Evolutionary conservation across 1,140 invertebrate species (phyloP), one percentile per base, ranked within the genome.

Genomic region (Carcinoscorpius rotundicauda): DNA sequence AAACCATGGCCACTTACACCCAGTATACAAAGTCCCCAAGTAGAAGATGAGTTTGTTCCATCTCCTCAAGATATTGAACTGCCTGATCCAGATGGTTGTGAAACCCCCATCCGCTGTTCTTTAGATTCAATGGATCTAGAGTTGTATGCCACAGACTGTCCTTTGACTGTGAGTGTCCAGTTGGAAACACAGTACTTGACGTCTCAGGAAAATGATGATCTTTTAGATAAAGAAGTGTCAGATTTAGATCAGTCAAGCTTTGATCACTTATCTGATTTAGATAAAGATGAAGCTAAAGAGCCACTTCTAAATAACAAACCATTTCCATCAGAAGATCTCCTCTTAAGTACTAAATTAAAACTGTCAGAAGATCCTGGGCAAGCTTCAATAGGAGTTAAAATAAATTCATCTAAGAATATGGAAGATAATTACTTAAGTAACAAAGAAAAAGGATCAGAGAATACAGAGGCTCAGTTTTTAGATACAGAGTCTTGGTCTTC

Each of bases 191-290:
- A 66, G 10, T 62, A 69, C 53, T 62, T 73, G 52, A 71, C 72
- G 5, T 73, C 72, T 48, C 69, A 73, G 64, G 72, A 73, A 56
- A 72, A 68, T 59, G 71, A 72, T 61, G 71, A 69, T 51, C 51
- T 73, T 3, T 73, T 70, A 29, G 67, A 69, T 56, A 69, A 64
- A 29, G 66, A 68, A 51, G 56, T 68, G 5, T 68, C 66, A 8
- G 66, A 68, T 29, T 29, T 29, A 29, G 29, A 29, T 29, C 29
- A 29, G 29, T 29, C 29, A 29, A 29, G 29, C 29, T 29, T 29
- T 29, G 29, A 29, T 29, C 29, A 29, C 29, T 29, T 29, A 29
- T 29, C 29, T 29, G 29, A 29, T 29, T 29, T 29, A 29, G 29
- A 29, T 29, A 29, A 29, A 29, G 29, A 29, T 29, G 29, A 29